Evolutionary conservation across 1,140 invertebrate species (phyloP).

Genomic region (Venturia canescens): DNA sequence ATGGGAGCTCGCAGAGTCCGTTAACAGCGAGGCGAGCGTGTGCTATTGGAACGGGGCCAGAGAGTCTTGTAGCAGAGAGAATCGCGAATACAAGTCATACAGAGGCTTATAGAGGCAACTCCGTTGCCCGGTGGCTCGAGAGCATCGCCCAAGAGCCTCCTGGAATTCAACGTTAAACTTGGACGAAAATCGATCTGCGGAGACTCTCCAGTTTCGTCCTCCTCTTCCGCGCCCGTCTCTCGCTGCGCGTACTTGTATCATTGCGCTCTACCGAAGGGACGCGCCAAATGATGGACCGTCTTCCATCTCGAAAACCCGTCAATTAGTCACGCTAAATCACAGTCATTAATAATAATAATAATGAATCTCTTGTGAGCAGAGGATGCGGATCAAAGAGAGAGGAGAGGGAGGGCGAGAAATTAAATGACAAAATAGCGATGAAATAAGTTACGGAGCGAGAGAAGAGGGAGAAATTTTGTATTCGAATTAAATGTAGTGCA

Average conservation of each 20-base stretch:
- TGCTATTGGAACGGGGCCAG: conserved; percentile 47
- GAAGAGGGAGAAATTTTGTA: no score
- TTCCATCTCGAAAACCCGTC: neutral
- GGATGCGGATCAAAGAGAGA: conserved; percentile 4
- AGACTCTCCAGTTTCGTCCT: conserved; percentile 28
- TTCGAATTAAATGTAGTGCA: no score
- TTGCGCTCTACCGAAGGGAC: no score
- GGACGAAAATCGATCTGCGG: conserved; percentile 31
- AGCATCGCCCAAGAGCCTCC: neutral
- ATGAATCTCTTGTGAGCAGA: neutral
- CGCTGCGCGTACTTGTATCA: no score
- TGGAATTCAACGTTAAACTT: conserved; percentile 23
- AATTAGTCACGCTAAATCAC: conserved; percentile 27
- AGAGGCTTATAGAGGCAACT: no score
- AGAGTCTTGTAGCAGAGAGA: conserved; percentile 41
- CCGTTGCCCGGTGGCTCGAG: neutral
- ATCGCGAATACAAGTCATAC: conserved; percentile 22
- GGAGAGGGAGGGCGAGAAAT: no score
- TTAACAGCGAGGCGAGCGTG: conserved; percentile 30
- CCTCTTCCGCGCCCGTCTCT: no score
- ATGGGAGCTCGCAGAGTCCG: neutral
- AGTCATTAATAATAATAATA: conserved; percentile 23
- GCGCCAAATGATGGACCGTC: no score
- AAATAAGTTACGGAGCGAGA: neutral
- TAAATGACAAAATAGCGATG: no score